These are phyloP conservation scores for Tetranychus truncatus DNA, from an alignment of 2,888 invertebrate genomes.

Conservation along the genomic window DNA sequence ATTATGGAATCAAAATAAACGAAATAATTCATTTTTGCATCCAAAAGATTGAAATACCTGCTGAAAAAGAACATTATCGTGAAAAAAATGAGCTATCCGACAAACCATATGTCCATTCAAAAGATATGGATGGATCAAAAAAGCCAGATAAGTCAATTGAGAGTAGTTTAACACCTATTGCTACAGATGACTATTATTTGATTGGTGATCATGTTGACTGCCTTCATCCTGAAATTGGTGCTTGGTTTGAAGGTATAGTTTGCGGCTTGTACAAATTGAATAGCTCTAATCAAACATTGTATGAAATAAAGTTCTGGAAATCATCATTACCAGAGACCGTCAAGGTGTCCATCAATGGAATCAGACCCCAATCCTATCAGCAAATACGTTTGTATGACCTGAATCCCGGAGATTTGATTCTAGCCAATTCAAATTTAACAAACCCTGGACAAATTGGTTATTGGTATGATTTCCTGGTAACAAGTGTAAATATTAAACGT, in stretches of 20 bases:
- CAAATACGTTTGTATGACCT: constrained; percentile 40
- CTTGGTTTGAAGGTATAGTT: constrained; percentile 54
- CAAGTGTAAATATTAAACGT: constrained; percentile 31
- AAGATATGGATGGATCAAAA: not conserved
- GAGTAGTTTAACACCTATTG: not conserved
- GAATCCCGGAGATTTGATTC: constrained; percentile 43
- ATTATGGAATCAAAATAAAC: constrained; percentile 5
- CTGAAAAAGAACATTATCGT: not conserved
- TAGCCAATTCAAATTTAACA: constrained; percentile 57
- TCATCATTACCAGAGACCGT: constrained; percentile 14
- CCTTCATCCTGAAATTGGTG: constrained; percentile 43
- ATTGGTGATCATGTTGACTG: constrained; percentile 49
- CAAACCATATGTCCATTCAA: too few relatives aligned
- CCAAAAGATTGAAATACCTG: not conserved
- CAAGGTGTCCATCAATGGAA: constrained; percentile 35
- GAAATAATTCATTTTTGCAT: not conserved
- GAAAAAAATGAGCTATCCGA: not conserved
- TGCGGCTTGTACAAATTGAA: constrained; percentile 34
- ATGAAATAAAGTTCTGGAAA: constrained; percentile 14
- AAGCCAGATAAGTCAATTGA: not conserved
- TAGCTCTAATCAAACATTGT: not conserved
- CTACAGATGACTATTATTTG: constrained; percentile 28
- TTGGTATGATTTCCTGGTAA: constrained; percentile 43
- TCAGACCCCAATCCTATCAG: constrained; percentile 49
- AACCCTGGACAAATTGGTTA: constrained; percentile 41